phyloP scores from a whole-genome alignment of 1,140 invertebrate species.

The Trachelipus rathkii region DNA sequence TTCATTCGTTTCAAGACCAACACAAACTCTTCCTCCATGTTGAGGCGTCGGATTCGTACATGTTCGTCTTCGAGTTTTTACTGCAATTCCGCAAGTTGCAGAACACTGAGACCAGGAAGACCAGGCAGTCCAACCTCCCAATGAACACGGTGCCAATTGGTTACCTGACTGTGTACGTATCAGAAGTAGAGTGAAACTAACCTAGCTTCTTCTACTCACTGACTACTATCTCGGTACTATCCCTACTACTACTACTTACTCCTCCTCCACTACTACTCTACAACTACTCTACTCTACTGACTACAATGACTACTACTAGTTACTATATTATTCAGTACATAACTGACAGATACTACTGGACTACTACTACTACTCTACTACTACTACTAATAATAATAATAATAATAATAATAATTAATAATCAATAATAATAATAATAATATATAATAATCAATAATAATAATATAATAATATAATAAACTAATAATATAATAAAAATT shows the following conservation, averaged over 20 bases:
- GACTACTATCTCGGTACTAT: no score
- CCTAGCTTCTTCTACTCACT: neutral
- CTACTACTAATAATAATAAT: no score
- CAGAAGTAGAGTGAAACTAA: neutral
- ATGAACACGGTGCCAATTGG: conserved; percentile 55
- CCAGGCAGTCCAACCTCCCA: conserved; percentile 54
- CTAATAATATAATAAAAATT: no score
- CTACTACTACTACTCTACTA: no score
- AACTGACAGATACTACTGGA: no score
- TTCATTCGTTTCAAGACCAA: conserved; percentile 58
- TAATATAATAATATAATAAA: neutral
- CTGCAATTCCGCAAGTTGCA: conserved; percentile 62
- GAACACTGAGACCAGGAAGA: conserved; percentile 52
- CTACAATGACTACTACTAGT: no score
- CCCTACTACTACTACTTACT: no score
- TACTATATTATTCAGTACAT: no score
- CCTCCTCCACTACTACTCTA: no score
- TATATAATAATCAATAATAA: neutral
- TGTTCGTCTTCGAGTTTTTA: conserved; percentile 48
- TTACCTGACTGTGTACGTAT: conserved; percentile 47
- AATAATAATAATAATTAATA: no score
- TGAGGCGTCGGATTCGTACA: conserved; percentile 52
- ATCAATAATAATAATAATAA: neutral
- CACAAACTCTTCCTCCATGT: conserved; percentile 51
- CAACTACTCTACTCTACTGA: no score